Conservation (phyloP, 2,113 vertebrate genomes). For the Larimichthys crocea region DNA sequence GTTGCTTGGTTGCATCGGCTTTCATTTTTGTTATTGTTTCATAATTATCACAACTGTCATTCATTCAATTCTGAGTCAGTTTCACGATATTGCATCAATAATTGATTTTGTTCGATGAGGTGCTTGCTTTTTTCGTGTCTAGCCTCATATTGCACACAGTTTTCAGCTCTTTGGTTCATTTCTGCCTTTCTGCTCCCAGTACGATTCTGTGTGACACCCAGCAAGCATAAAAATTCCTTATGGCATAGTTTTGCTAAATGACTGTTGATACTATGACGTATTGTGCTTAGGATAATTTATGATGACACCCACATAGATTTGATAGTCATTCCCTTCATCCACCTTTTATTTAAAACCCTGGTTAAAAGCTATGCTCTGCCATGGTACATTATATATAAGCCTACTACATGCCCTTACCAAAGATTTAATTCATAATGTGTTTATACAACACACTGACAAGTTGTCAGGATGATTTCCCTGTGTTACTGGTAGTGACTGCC, state of each 20-base stretch:
- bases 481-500: slow-evolving; percentile 46
- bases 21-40: slow-evolving; percentile 70
- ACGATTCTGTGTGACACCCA: slow-evolving; percentile 50
- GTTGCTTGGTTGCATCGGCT: slow-evolving; percentile 60
- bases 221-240: slow-evolving; percentile 71
- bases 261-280: slow-evolving; percentile 78
- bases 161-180: slow-evolving; percentile 55
- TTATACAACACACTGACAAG: slow-evolving; percentile 72
- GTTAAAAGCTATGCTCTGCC: slow-evolving; percentile 78
- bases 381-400: slow-evolving; percentile 80
- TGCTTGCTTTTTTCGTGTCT: slow-evolving; percentile 68
- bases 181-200: slow-evolving; percentile 51
- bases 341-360: slow-evolving; percentile 81
- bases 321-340: slow-evolving; percentile 79
- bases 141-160: slow-evolving; percentile 51
- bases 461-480: slow-evolving; percentile 73
- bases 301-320: slow-evolving; percentile 82
- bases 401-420: slow-evolving; percentile 72
- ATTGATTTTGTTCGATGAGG: slow-evolving; percentile 70
- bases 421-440: slow-evolving; percentile 76
- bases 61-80: slow-evolving; percentile 73
- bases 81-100: slow-evolving; percentile 78
- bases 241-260: slow-evolving; percentile 77
- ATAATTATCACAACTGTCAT: slow-evolving; percentile 69
- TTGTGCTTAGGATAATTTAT: slow-evolving; percentile 80